Evolutionary conservation across 2,888 invertebrate genomes (phyloP).

Genomic region (Colletes collaris): DNA sequence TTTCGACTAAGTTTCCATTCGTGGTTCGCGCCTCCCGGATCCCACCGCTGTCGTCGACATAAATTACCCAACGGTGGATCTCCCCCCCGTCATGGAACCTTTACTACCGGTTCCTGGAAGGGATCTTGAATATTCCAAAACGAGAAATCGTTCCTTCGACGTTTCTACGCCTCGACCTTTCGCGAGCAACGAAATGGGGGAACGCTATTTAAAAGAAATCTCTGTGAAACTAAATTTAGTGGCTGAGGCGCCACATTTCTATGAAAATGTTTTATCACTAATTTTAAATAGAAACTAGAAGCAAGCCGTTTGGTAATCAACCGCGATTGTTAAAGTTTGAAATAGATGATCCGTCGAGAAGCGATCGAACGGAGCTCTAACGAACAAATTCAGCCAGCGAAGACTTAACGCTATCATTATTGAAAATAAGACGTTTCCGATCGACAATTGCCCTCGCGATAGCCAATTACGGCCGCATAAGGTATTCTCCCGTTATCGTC

Average conservation of each 20-base stretch:
- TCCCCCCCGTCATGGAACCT: slow-evolving; percentile 13
- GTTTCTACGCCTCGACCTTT: no score
- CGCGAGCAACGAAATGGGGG: no score
- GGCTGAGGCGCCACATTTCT: no score
- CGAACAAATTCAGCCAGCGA: background rate
- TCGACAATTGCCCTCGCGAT: slow-evolving; percentile 16
- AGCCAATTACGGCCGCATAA: slow-evolving; percentile 50
- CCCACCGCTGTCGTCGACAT: slow-evolving; percentile 60
- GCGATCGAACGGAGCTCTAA: no score
- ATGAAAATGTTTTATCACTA: no score
- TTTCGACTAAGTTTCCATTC: slow-evolving; percentile 41
- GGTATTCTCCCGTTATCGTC: slow-evolving; percentile 33
- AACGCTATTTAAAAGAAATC: no score
- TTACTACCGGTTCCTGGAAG: slow-evolving; percentile 64
- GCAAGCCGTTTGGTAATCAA: no score
- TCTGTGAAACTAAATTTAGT: no score
- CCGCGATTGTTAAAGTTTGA: no score
- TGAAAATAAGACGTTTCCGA: slow-evolving; percentile 58
- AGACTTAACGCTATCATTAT: background rate
- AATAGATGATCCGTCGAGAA: no score
- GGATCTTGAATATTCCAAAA: slow-evolving; percentile 43
- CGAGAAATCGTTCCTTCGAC: slow-evolving; percentile 27
- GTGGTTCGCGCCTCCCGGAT: slow-evolving; percentile 6
- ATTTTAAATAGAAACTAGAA: no score
- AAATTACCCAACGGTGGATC: slow-evolving; percentile 61